Conservation (phyloP, 2,113 vertebrate genomes). For the Ammodytes marinus region DNA sequence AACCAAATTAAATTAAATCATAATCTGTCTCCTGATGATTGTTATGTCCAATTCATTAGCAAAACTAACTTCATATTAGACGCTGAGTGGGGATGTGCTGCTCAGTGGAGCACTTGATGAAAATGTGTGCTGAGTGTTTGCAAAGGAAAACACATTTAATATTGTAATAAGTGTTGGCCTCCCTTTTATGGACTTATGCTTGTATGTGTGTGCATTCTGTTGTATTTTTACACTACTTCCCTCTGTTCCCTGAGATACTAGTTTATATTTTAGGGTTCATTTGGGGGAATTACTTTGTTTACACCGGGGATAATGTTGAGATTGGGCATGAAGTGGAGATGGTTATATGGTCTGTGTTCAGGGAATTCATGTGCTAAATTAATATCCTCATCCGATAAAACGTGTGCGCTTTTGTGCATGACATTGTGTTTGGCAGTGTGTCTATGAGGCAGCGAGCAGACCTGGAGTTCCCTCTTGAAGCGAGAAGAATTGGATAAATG, state of each 20-base stretch:
- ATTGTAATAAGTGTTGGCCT: slow-evolving; percentile 33
- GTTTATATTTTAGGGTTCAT: not conserved
- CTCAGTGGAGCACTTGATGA: slow-evolving; percentile 27
- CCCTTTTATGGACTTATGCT: slow-evolving; percentile 12
- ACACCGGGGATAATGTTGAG: not conserved
- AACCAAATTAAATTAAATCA: slow-evolving; percentile 69
- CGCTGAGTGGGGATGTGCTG: slow-evolving; percentile 25
- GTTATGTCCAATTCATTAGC: slow-evolving; percentile 68
- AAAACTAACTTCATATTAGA: slow-evolving; percentile 71
- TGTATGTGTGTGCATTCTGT: not conserved
- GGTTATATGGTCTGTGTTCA: not conserved
- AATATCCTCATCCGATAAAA: not conserved
- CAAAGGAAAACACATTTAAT: slow-evolving; percentile 22
- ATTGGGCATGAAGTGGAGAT: not conserved
- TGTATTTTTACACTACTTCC: not conserved
- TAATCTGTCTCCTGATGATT: slow-evolving; percentile 55
- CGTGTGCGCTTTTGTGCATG: not conserved
- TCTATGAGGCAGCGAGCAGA: slow-evolving; percentile 2
- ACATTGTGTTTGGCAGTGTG: not conserved
- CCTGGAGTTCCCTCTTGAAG: slow-evolving; percentile 9
- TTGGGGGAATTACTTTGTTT: not conserved
- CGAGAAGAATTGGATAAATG: slow-evolving; percentile 24
- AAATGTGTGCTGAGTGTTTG: slow-evolving; percentile 28
- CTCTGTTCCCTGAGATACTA: not conserved
- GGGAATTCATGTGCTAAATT: not conserved